A percentile compares a stretch with the other conserved stretches of the same genome.
phyloP scores from a whole-genome alignment of 2,797 vertebrate species.

The Clamator glandarius region DNA sequence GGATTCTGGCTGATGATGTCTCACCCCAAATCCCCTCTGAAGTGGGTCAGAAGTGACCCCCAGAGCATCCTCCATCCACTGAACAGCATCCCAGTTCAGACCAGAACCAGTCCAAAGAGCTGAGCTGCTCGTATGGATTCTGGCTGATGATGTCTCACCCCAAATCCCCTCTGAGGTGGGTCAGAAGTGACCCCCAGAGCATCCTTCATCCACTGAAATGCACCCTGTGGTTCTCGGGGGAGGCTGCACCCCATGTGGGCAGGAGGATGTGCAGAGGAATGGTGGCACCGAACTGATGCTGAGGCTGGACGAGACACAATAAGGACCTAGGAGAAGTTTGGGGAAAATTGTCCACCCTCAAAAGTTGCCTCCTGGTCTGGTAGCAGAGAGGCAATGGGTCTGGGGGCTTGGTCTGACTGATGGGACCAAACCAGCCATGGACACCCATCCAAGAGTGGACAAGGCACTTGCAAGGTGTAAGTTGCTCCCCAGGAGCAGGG shows the following conservation, averaged over 20 bases:
- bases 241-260: background rate
- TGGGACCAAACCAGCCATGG: background rate
- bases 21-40: background rate
- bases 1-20: background rate
- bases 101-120: accelerated
- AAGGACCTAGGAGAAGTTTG: background rate
- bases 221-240: background rate
- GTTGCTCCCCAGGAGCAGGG: accelerated
- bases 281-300: background rate
- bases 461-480: background rate
- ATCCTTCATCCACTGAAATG: background rate
- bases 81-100: background rate
- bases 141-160: background rate
- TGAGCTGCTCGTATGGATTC: background rate
- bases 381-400: background rate
- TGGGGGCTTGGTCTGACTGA: background rate
- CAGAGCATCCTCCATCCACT: background rate
- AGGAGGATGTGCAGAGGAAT: no score
- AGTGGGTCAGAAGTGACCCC: background rate
- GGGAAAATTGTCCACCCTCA: background rate
- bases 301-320: accelerated
- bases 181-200: background rate
- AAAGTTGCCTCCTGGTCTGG: no score
- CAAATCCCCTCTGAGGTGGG: background rate
- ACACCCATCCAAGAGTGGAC: no score